Evolutionary conservation across 2,888 invertebrate genomes (phyloP), one percentile per base, ranked within the genome.

Genomic region (Lottia gigantea): DNA sequence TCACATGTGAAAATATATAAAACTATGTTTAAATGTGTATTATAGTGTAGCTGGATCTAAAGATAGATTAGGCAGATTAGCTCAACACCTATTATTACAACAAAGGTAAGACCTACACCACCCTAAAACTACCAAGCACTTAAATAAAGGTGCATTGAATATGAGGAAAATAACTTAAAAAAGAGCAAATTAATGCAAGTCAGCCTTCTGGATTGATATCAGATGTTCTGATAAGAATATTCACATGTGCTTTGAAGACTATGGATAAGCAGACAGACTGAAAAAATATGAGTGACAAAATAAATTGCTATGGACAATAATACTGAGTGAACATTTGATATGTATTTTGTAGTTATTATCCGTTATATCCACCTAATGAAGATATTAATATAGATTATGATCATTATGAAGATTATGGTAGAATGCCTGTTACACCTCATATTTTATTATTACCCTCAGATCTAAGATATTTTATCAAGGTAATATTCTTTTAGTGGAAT

Each of bases 391-490:
- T 94, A 12, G 95, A 96, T 89, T 91, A 92, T 19, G 91, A 92
- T 76, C 90, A 94, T 74, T 93, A 94, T 90, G 92, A 92, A 63
- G 91, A 92, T 81, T 92, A 92, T 88, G 93, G 93, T n/a, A 91
- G 92, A 72, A 90, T 97, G 76, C 90, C 92, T 14, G 88, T 90
- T 71, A 92, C 93, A 68, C 97, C 97, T 7, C 95, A 97, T 87
- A 83, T 97, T 65, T 90, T 97, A 19, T 89, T 97, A 72, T 88
- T 95, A 78, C 96, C 97, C 0, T 96, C 96, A 4, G 94, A 94
- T 87, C 92, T 96, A 80, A 91, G 93, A 86, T 92, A 93, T 88
- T 97, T 95, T 84, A 90, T 94, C 66, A 94, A 95, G 91, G 94
- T 94, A 88, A 88, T 23, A 8, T 47, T 66, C 19, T 19, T n/a